Evolutionary conservation across 1,140 invertebrate genomes (phyloP), one percentile per base, ranked within the genome.

Genomic region (Penaeus chinensis): DNA sequence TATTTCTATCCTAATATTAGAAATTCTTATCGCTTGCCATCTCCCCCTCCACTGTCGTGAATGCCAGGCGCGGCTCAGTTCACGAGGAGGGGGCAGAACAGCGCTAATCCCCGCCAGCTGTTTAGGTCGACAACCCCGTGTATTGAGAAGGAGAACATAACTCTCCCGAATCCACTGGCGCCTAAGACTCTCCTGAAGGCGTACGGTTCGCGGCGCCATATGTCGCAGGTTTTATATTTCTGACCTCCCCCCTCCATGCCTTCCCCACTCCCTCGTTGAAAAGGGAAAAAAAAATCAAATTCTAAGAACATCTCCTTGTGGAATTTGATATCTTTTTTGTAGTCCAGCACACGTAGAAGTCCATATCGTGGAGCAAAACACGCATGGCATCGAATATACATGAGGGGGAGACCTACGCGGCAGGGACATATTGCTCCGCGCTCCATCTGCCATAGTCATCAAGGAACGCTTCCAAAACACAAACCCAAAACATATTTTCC

Each of bases 221-320:
- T 84, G 83, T 84, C 71, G 71, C 83, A 77, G 83, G 71, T 84
- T 84, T 84, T 84, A 84, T 77, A 84, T 84, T 84, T 76, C 83
- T 84, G 24, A 76, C 83, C 83, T 77, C 60, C 78, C 78, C 62
- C 42, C 80, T 16, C 65, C 63, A 27, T 32, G 27, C 20, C 24
- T 54, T 76, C 71, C 32, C 71, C 71, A 22, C 82, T 74, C 54
- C 42, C 37, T n/a, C 54, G 65, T 27, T 37, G 27, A 47, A 24
- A 16, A 37, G 60, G 69, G 54, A 32, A 74, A 76, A 74, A 65
- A 83, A 71, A 82, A 82, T 37, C 60, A 71, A 84, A 84, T 74
- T 84, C 24, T 47, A 61, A 62, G 60, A 63, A n/a, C 83, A 85
- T 8, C 54, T 22, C 74, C 74, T 16, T 19, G 27, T 61, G 82